These are phyloP conservation scores for Aepyceros melampus DNA, from an alignment of 2,113 vertebrate species.

Conservation along the genomic window DNA sequence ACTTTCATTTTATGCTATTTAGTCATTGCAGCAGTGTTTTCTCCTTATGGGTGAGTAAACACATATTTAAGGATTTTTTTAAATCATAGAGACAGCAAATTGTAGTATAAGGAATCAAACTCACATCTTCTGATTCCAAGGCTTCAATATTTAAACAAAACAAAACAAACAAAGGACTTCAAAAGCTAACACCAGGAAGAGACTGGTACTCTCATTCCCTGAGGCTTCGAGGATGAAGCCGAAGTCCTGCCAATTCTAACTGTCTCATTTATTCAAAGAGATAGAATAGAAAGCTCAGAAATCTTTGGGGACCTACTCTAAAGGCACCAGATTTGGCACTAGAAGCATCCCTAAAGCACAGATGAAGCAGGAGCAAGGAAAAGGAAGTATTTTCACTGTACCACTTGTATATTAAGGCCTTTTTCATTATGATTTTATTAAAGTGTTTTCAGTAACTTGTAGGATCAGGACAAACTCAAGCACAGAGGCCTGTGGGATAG, in stretches of 20 bases:
- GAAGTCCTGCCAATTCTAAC: slow-evolving; percentile 68
- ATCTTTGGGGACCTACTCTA: slow-evolving; percentile 58
- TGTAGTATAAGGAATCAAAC: neutral
- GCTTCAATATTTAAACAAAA: slow-evolving; percentile 63
- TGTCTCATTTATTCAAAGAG: slow-evolving; percentile 66
- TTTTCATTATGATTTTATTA: slow-evolving; percentile 42
- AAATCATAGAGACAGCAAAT: neutral
- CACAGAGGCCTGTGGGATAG: neutral
- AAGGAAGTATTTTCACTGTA: slow-evolving; percentile 11
- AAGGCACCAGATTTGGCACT: slow-evolving; percentile 65
- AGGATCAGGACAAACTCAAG: slow-evolving; percentile 15
- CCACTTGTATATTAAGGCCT: slow-evolving; percentile 25
- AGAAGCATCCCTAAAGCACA: slow-evolving; percentile 56
- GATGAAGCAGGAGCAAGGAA: slow-evolving; percentile 41
- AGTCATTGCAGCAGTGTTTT: neutral
- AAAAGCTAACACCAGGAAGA: slow-evolving; percentile 63
- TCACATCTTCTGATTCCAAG: neutral
- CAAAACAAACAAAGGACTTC: slow-evolving; percentile 59
- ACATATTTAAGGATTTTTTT: neutral
- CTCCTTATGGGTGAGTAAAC: neutral
- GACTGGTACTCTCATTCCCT: slow-evolving; percentile 43
- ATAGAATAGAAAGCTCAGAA: slow-evolving; percentile 64
- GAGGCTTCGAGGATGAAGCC: slow-evolving; percentile 59
- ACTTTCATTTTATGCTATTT: neutral
- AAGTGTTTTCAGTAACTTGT: slow-evolving; percentile 19